Conservation (phyloP, 2,888 invertebrate genomes). For the Rhamphomyia laevipes region DNA sequence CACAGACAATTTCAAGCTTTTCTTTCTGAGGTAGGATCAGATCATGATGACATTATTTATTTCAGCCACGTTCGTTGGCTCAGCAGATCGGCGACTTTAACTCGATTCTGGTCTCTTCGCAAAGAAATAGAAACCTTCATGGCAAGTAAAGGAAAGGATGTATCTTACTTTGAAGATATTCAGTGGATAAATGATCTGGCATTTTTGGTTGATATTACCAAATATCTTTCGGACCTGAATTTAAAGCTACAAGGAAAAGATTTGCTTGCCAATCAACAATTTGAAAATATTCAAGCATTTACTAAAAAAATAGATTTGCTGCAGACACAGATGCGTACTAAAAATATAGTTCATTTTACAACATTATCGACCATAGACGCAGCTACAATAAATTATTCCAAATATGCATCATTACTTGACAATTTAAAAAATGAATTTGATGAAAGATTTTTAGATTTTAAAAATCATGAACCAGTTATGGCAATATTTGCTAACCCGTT, state of each 20-base stretch:
- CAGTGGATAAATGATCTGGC: not conserved
- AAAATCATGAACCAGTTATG: not conserved
- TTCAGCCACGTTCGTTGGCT: not conserved
- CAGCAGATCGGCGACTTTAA: constrained; percentile 1
- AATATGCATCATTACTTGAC: constrained; percentile 1
- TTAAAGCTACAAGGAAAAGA: constrained; percentile 1
- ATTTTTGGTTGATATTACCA: constrained; percentile 1
- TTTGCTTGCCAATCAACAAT: not conserved
- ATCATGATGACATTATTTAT: constrained; percentile 1
- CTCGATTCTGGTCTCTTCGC: not conserved
- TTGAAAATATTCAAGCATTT: not conserved
- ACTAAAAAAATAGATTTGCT: not conserved
- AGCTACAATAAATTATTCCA: not conserved
- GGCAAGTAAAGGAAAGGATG: not conserved
- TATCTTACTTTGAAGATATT: constrained; percentile 1
- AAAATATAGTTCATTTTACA: constrained; percentile 1
- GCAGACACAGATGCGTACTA: not conserved
- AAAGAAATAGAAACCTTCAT: constrained; percentile 1
- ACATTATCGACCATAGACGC: not conserved
- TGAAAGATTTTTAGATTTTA: constrained; percentile 1
- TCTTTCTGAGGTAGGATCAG: not conserved
- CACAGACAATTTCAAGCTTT: constrained; percentile 1
- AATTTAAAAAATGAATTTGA: constrained; percentile 1
- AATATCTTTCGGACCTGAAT: not conserved
- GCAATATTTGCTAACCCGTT: not conserved